Evolutionary conservation across 2,888 invertebrate species (phyloP).

Genomic region (Phalangium opilio): DNA sequence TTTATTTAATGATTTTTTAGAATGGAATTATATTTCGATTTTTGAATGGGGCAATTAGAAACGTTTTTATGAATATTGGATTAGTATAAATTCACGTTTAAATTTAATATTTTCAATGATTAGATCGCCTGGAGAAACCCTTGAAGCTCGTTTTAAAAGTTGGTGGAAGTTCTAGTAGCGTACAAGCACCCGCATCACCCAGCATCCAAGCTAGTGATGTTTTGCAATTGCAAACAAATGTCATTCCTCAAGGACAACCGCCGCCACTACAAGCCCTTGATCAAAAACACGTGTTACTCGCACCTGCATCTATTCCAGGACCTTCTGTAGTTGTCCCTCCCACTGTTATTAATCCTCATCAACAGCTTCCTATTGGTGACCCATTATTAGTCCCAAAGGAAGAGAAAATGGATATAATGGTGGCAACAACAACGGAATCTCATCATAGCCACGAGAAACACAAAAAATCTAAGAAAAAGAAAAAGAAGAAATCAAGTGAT

Average conservation of each 20-base stretch:
- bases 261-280: too few species aligned
- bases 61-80: too few species aligned
- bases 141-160: constrained; percentile 57
- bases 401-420: not conserved
- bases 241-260: too few species aligned
- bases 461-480: constrained; percentile 46
- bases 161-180: constrained; percentile 37
- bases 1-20: too few species aligned
- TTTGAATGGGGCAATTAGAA: too few species aligned
- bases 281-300: too few species aligned
- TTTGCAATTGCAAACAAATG: too few species aligned
- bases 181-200: constrained; percentile 9
- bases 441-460: constrained; percentile 15
- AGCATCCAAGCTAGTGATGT: too few species aligned
- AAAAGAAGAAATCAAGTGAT: constrained; percentile 42
- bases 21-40: too few species aligned
- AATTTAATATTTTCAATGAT: too few species aligned
- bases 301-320: not conserved
- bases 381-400: not conserved
- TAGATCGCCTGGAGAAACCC: constrained; percentile 15
- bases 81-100: too few species aligned
- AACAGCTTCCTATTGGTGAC: not conserved
- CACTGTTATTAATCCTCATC: not conserved
- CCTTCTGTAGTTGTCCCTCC: not conserved
- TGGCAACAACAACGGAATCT: not conserved